Base-by-base conservation (phyloP, 2,888 invertebrate genomes). In the Podotricha telesiphe region DNA sequence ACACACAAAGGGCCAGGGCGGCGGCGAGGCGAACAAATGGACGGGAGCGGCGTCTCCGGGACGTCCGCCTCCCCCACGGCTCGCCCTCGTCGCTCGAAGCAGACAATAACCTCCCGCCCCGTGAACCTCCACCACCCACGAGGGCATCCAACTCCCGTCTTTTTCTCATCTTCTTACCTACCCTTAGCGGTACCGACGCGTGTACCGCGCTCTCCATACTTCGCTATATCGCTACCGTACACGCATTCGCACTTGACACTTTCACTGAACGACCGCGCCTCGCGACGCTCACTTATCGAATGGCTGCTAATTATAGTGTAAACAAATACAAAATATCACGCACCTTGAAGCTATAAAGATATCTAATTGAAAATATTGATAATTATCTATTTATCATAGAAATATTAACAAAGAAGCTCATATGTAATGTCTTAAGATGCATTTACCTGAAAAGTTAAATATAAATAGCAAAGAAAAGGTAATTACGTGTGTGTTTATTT, bases 151-250 rank as follows among this genome's bases (percentile, higher is more conserved):
- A 88, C 85, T 96, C 96, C 80, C 96, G 94, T 75, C 96, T 94
- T 83, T 96, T 96, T 81, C 95, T 93, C 95, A 96, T 96, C 89
- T 96, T 96, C 87, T 96, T 96, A 75, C 93, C 84, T 91, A 95
- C 88, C 91, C 95, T 83, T 88, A 95, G 86, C 94, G 95, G 87
- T 91, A 94, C 89, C 82, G 94, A 83, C 93, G 94, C 87, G 91
- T 95, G 93, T 94, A 95, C 92, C 72, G 88, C 91, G 78, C 88
- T 91, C 87, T 92, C 92, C 92, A 93, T 93, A 65, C 78, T 83
- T 78, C 78, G 78, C 77, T 71, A 70, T 66, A 77, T 77, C 81
- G 86, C 88, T 90, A 90, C 87, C 90, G 89, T 78, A 77, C 76
- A 84, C 83, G 79, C 91, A 91, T 91, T 78, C 87, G 89, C 83